These are phyloP conservation scores for Pachyseris speciosa DNA, from an alignment of 64 coral and sea anemone genomes.

Conservation along the genomic window DNA sequence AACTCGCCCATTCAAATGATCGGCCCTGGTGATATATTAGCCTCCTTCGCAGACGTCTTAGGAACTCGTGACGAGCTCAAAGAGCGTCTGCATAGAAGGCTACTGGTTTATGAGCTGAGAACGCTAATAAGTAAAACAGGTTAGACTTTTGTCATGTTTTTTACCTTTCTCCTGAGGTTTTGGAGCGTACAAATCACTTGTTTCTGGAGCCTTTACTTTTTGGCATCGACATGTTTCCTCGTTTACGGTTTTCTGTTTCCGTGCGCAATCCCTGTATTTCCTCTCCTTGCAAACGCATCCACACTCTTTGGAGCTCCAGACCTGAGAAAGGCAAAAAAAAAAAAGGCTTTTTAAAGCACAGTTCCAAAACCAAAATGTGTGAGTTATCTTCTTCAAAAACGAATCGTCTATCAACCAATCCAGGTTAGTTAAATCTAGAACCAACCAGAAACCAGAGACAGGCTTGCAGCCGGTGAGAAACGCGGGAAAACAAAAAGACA, in stretches of 20 bases:
- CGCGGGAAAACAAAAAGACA: neutral
- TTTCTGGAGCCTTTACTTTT: neutral
- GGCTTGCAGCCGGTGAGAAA: neutral
- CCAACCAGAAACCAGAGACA: neutral
- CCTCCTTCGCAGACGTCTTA: too few species aligned
- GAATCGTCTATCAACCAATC: too few species aligned
- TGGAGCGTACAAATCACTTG: neutral
- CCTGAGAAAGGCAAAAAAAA: constrained; percentile 8
- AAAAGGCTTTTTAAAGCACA: neutral
- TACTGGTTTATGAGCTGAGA: too few species aligned
- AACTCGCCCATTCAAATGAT: too few species aligned
- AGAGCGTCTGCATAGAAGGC: too few species aligned
- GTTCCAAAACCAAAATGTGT: neutral
- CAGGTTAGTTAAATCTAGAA: too few species aligned
- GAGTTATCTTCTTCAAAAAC: neutral
- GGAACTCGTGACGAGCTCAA: too few species aligned
- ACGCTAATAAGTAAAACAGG: neutral
- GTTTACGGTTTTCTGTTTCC: neutral
- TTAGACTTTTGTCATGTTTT: neutral
- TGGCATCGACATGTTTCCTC: constrained; percentile 22
- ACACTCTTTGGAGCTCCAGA: constrained; percentile 61
- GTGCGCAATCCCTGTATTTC: neutral
- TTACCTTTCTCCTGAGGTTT: constrained; percentile 9
- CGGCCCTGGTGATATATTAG: too few species aligned
- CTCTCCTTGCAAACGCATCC: constrained; percentile 38